Evolutionary conservation across 2,797 vertebrate genomes (phyloP), one percentile per base, ranked within the genome.

Genomic region (Nasua narica): DNA sequence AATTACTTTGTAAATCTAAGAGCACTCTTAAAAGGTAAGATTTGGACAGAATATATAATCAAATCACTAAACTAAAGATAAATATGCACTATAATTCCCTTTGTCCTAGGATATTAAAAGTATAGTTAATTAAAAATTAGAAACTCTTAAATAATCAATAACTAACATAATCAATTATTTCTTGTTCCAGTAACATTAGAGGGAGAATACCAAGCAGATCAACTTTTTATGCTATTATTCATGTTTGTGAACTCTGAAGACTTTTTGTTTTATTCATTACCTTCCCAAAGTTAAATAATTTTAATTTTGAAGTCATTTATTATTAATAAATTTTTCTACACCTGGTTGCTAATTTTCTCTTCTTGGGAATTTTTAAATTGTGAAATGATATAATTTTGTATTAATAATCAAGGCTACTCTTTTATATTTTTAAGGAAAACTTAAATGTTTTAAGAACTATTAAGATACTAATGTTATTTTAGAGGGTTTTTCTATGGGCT

Each of bases 301-400:
- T 93, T 96, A 95, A 95, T 90, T 90, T 83, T 86, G 50, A 85
- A 92, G 7, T 90, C 10, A 83, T 43, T 92, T 90, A 84, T 90
- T 94, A 97, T 77, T 95, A 78, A 76, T 94, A 74, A 29, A 43
- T 48, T 78, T 32, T 95, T 67, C 35, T 82, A 78, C 48, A 92
- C 0, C 32, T 88, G 67, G 67, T 27, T 88, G 9, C 60, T 97
- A 70, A 92, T 74, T 97, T 87, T 25, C 11, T 96, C 25, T 89
- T 95, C 82, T 15, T 52, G 18, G 52, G 32, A 94, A 67, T 48
- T 82, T 97, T 95, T 25, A 62, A 92, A 70, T 83, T 76, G 58
- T 86, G 77, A 95, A 84, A 77, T 96, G 18, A 58, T 27, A 50
- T 43, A 52, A 78, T 67, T 91, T 76, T 94, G 2, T 5, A 78